Base-by-base conservation (phyloP, 2,797 vertebrate species). In the Muscicapa striata region DNA sequence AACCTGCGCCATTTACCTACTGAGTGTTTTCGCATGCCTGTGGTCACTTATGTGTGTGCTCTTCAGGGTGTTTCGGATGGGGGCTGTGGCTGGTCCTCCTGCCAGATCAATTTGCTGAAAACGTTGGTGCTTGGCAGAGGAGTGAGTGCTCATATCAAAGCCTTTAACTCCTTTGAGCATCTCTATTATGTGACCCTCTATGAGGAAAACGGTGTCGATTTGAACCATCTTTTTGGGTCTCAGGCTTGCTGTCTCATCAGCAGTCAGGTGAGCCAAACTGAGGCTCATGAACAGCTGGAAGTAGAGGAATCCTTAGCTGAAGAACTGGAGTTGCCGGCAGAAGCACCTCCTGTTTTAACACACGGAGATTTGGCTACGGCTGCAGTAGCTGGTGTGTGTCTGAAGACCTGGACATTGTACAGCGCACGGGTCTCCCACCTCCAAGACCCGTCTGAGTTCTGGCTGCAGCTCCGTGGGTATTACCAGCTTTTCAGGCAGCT, bases 21-120 rank as follows among this genome's bases (percentile, higher is more conserved):
- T 0, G 98, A 99, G 76, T 99, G 98, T 75, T 98, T 99, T 55
- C 98, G 98, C 46, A 98, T 99, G 98, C 99, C 99, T 1, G 98
- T 99, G 57, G 98, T 99, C 51, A 99, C 99, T 4, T 99, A 99
- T 1, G 93, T 96, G 1, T 99, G 99, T 40, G 98, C 98, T 13
- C 97, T 99, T 55, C 98, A 98, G 58, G 99, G 99, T 41, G 67
- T 99, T 83, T 97, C 98, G 0, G 98, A 99, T 78, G 97, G 97
- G 61, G 98, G 98, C 13, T 76, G 97, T 73, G 98, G 98, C 67
- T 99, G 99, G 99, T 98, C 98, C 24, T 88, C 90, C 0, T 67
- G 87, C 2, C 98, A 99, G 76, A 97, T 99, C 0, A 96, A 97
- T 24, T 97, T 97, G 62, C 97, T 99, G 57, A 98, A 97, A 82